Conservation (phyloP, 30 jellyfish, hydroid and myxozoan genomes). For the Euphysa ruthae region DNA sequence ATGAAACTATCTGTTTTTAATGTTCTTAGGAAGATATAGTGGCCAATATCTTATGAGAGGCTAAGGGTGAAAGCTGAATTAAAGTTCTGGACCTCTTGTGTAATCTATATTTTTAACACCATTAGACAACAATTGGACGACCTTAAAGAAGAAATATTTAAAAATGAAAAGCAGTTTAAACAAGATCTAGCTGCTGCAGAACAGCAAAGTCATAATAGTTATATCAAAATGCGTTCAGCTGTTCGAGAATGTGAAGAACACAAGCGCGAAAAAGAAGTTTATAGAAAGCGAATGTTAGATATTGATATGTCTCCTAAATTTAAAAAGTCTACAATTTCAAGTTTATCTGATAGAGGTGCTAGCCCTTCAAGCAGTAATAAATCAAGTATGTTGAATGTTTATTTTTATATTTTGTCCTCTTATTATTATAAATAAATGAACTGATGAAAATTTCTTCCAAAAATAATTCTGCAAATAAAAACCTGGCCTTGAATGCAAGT, state of each 20-base stretch:
- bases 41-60: too few relatives aligned
- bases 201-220: conserved; percentile 21
- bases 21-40: too few relatives aligned
- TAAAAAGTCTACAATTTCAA: neutral
- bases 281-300: conserved; percentile 57
- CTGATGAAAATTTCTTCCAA: too few relatives aligned
- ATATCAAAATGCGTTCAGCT: conserved; percentile 62
- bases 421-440: too few relatives aligned
- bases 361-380: conserved; percentile 34
- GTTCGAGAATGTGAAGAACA: conserved; percentile 76
- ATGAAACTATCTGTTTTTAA: too few relatives aligned
- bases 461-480: too few relatives aligned
- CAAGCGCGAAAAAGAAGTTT: conserved; percentile 72
- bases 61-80: too few relatives aligned
- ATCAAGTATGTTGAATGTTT: conserved; percentile 29
- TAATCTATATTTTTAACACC: too few relatives aligned
- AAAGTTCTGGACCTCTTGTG: too few relatives aligned
- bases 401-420: too few relatives aligned
- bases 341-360: conserved; percentile 11
- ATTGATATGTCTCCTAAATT: conserved; percentile 32
- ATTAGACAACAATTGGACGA: conserved; percentile 21
- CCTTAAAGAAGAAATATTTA: conserved; percentile 19
- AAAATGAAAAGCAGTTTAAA: conserved; percentile 18
- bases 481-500: too few relatives aligned
- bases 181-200: conserved; percentile 14